Conservation (phyloP, 2,113 vertebrate genomes). For the Phocoena sinus region DNA sequence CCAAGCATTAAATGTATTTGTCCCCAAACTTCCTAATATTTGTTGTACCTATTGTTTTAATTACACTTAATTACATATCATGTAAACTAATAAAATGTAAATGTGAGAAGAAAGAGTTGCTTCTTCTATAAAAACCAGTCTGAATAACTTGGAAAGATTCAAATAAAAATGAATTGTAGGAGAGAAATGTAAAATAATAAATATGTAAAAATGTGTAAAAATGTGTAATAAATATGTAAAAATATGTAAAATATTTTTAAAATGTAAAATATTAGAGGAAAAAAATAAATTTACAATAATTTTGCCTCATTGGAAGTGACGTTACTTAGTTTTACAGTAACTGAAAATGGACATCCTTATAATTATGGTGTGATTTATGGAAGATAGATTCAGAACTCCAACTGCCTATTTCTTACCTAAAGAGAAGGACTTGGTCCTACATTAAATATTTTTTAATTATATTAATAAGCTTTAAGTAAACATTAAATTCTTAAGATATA, state of each 20-base stretch:
- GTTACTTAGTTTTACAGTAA: conserved; percentile 23
- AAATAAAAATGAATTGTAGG: background rate
- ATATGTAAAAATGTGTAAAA: too few species aligned
- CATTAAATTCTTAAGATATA: background rate
- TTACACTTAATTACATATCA: background rate
- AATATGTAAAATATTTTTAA: too few species aligned
- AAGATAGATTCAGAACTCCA: background rate
- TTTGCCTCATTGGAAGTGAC: conserved; percentile 11
- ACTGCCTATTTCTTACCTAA: background rate
- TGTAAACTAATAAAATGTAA: background rate
- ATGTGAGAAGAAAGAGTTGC: background rate
- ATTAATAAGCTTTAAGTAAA: background rate
- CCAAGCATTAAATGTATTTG: background rate
- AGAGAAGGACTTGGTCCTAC: background rate
- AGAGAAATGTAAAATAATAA: background rate
- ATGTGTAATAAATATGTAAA: too few species aligned
- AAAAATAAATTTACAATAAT: background rate
- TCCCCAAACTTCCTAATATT: background rate
- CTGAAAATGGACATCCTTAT: background rate
- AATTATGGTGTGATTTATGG: background rate
- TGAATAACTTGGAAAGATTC: background rate
- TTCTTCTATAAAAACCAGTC: background rate
- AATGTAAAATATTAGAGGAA: background rate
- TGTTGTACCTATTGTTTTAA: background rate
- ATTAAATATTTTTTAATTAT: background rate